Evolutionary conservation across 2,888 invertebrate species (phyloP).

Genomic region (Drosophila formosana): DNA sequence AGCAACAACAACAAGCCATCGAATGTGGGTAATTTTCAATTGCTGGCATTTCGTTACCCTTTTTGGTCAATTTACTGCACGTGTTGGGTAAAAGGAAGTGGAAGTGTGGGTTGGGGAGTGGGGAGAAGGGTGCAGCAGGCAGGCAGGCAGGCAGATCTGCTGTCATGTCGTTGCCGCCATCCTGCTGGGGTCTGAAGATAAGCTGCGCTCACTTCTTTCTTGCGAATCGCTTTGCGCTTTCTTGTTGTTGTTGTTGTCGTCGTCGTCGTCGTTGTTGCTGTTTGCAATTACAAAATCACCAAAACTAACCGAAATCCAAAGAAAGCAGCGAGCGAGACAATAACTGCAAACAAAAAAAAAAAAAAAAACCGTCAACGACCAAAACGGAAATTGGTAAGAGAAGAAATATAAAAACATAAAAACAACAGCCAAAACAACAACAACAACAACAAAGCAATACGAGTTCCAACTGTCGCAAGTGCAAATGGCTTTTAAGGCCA

Average conservation of each 20-base stretch:
- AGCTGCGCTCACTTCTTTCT: slow-evolving; percentile 25
- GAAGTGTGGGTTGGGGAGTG: slow-evolving; percentile 12
- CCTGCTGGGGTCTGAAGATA: slow-evolving; percentile 40
- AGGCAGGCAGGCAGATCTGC: neutral
- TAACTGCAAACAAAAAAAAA: slow-evolving; percentile 23
- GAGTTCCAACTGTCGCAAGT: slow-evolving; percentile 75
- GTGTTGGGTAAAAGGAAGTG: slow-evolving; percentile 32
- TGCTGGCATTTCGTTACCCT: slow-evolving; percentile 66
- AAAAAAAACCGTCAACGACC: slow-evolving; percentile 44
- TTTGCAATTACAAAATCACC: slow-evolving; percentile 70
- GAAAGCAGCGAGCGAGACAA: slow-evolving; percentile 43
- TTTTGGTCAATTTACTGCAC: slow-evolving; percentile 44
- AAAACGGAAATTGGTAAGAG: slow-evolving; percentile 77
- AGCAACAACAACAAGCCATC: neutral
- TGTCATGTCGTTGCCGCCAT: slow-evolving; percentile 27
- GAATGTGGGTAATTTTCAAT: slow-evolving; percentile 64
- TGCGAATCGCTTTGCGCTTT: slow-evolving; percentile 7
- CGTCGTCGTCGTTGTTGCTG: slow-evolving; percentile 13
- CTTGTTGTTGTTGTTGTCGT: slow-evolving; percentile 23
- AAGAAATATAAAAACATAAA: slow-evolving; percentile 46
- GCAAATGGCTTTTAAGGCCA: slow-evolving; percentile 69
- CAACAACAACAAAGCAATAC: slow-evolving; percentile 46
- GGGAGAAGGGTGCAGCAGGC: slow-evolving; percentile 24
- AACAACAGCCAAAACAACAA: slow-evolving; percentile 31
- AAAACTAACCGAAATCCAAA: slow-evolving; percentile 49